These are phyloP conservation scores for Taphrorychus bicolor DNA, from an alignment of 2,888 invertebrate species.

Conservation along the genomic window DNA sequence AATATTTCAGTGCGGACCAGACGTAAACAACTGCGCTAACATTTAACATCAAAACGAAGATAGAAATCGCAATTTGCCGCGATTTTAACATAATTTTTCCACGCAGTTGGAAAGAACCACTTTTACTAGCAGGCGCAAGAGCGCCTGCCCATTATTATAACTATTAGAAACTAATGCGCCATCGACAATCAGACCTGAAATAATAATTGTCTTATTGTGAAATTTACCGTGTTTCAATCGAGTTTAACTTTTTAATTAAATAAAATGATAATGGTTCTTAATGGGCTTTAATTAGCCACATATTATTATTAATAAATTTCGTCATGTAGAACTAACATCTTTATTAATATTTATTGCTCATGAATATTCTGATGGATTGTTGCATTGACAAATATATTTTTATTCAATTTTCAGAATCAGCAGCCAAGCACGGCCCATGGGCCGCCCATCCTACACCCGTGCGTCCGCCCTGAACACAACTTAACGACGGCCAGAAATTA, in stretches of 20 bases:
- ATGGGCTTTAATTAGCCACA: not conserved
- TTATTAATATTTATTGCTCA: too few species aligned
- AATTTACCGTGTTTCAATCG: not conserved
- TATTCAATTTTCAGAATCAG: too few species aligned
- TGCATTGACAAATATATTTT: too few species aligned
- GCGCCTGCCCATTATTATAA: not conserved
- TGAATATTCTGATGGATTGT: too few species aligned
- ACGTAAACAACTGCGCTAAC: too few species aligned
- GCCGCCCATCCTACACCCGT: conserved; percentile 40
- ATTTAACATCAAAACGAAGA: not conserved
- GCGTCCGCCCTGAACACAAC: conserved; percentile 54
- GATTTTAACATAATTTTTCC: not conserved
- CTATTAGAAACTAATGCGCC: conserved; percentile 1
- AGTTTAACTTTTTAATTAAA: not conserved
- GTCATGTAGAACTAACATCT: too few species aligned
- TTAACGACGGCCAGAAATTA: conserved; percentile 63
- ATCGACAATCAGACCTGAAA: conserved; percentile 26
- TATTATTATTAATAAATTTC: not conserved
- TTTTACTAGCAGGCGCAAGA: too few species aligned
- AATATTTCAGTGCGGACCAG: too few species aligned
- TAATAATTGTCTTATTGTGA: conserved; percentile 17
- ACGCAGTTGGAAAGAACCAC: not conserved
- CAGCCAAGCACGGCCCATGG: too few species aligned
- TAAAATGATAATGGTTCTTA: not conserved
- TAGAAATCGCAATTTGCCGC: conserved; percentile 3